These are phyloP conservation scores for Bruchidius siliquastri DNA, from an alignment of 2,888 invertebrate genomes.

Conservation along the genomic window DNA sequence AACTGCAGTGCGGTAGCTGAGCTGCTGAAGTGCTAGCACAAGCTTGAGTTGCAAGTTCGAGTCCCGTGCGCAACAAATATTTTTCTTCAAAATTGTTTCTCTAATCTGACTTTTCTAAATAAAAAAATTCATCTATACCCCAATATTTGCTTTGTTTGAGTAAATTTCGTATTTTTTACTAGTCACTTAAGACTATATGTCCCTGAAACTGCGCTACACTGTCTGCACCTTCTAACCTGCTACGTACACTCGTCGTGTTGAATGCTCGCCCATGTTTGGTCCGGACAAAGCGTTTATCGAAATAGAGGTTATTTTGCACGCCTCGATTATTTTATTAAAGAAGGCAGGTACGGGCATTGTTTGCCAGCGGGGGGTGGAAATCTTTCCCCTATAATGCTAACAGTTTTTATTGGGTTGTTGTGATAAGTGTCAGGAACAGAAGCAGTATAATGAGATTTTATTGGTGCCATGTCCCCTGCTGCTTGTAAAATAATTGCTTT, in stretches of 20 bases:
- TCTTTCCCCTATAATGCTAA: conserved; percentile 10
- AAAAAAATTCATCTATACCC: no score
- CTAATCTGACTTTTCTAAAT: no score
- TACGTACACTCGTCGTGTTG: background rate
- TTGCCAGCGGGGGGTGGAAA: conserved; percentile 11
- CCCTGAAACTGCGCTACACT: background rate
- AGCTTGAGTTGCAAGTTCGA: no score
- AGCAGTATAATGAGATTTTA: background rate
- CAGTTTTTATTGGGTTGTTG: conserved; percentile 9
- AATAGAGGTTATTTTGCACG: conserved; percentile 15
- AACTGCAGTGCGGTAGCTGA: no score
- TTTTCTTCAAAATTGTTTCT: no score
- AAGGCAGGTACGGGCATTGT: conserved; percentile 11
- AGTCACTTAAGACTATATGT: no score
- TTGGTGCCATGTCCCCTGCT: background rate
- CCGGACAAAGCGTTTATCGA: background rate
- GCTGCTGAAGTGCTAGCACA: no score
- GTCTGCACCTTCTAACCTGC: background rate
- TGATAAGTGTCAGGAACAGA: conserved; percentile 16
- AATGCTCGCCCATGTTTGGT: background rate
- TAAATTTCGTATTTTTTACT: no score
- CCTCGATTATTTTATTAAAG: conserved; percentile 17
- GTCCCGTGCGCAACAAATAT: no score
- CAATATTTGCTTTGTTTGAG: no score
- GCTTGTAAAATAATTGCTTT: background rate